Base-by-base conservation (phyloP, 2,888 invertebrate genomes). In the Drosophila lutescens region DNA sequence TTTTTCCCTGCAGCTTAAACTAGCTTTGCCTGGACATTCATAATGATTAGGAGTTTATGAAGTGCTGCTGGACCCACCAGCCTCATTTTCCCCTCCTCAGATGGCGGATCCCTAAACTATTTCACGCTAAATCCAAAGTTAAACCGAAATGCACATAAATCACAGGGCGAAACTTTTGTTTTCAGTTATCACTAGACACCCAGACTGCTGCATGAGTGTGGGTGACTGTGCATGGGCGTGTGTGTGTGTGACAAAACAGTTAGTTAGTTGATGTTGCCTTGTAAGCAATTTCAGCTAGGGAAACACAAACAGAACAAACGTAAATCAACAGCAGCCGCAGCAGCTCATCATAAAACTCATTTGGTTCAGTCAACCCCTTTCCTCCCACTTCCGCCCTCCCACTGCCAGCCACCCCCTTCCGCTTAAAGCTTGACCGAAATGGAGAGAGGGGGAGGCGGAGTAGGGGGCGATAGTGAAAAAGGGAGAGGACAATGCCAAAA, bases 271-370 rank as follows among this genome's bases (percentile, higher is more conserved):
- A 78, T 87, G 85, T 69, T 88, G 88, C 83, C 71, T 74, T 85
- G 79, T 77, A 82, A 85, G 82, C 88, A 82, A 79, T 65, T 83
- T 79, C 77, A 62, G 63, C 75, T 68, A 79, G 75, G 80, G 75
- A 26, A 71, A 74, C 38, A 74, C 71, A 71, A 86, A 77, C 80
- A 88, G 79, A 88, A 88, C 82, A 75, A 86, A 88, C 88, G 86
- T 88, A 83, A 82, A 88, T 83, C 82, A 88, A 78, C 80, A 88
- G 66, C 79, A 82, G 62, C 75, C 69, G 77, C 80, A 65, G 83
- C 72, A 82, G 86, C 82, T 88, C 82, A 82, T 82, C 88, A 82
- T 82, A 82, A 88, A 82, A 82, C 82, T 88, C 88, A 82, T 82
- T 82, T 83, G 75, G 86, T 72, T 79, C 66, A 73, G 60, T 34